Evolutionary conservation across 2,797 vertebrate species (phyloP), one percentile per base, ranked within the genome.

Genomic region (Danionella dracula): DNA sequence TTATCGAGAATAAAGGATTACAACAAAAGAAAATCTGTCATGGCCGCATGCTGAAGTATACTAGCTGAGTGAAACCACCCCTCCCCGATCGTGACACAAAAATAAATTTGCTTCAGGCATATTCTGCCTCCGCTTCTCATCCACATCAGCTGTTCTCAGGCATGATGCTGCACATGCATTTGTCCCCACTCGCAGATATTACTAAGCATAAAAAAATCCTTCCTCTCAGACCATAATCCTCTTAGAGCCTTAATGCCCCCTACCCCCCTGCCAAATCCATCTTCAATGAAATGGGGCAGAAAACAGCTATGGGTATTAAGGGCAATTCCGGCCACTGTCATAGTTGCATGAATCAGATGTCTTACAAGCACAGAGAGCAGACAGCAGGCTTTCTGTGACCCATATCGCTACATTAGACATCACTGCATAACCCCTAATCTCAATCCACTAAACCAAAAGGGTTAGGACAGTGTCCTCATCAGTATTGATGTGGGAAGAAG

Each of bases 401-500:
- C 42, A 68, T 70, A 74, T 82, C 51, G 68, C 73, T 79, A 4
- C 78, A 78, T 83, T 80, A 84, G 68, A 71, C 8, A 19, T 76
- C 67, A 78, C 68, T 78, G 76, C 71, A 38, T 69, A 53, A 76
- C 77, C 77, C 56, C 76, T 67, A 80, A 73, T 62, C 72, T 80
- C 79, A 70, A 53, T 82, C 78, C 76, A 77, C 75, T 77, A 79
- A 62, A 63, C 46, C 23, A 51, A 66, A 75, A 66, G 67, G 8
- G 48, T 58, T 66, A 45, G 71, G 42, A 71, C 66, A 59, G 38
- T 13, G 29, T 63, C 32, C 55, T 45, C 21, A 1, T n/a, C 29
- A 51, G 23, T 5, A 44, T 4, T 41, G 58, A 67, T 20, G n/a
- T 8, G 51, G 9, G 34, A 46, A 62, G 57, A 71, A 74, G 70